Percentiles rank a stretch among this genome's conserved stretches.
Evolutionary conservation across 1,140 invertebrate genomes (phyloP).

Genomic region (Papilio dardanus): DNA sequence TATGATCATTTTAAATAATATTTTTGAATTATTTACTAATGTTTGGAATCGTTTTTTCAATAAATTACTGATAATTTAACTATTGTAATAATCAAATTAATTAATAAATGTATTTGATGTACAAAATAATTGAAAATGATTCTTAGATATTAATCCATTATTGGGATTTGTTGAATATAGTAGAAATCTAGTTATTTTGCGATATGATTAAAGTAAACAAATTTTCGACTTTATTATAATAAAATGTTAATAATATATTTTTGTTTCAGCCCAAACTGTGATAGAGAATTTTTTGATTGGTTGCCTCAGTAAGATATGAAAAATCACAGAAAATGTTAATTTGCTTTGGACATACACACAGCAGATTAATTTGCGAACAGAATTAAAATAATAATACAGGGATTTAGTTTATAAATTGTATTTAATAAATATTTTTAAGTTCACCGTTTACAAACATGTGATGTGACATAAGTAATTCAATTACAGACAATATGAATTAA

Average conservation of each 20-base stretch:
- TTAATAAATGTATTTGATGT: no score
- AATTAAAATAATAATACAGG: conserved; percentile 80
- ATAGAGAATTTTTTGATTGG: conserved; percentile 83
- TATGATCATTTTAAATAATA: conserved; percentile 60
- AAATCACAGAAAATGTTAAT: conserved; percentile 55
- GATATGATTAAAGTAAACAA: no score
- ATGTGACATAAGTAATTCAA: conserved; percentile 71
- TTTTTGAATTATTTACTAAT: no score
- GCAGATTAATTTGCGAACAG: conserved; percentile 76
- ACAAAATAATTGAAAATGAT: no score
- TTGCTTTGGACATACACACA: conserved; percentile 71
- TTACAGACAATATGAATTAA: conserved; percentile 73
- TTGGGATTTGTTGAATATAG: no score
- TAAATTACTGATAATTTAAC: not conserved
- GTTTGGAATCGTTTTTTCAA: no score
- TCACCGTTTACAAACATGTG: conserved; percentile 77
- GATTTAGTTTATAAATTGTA: conserved; percentile 80
- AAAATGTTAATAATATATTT: conserved; percentile 40
- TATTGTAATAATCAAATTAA: not conserved
- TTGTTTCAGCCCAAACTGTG: conserved; percentile 83
- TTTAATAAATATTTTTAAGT: conserved; percentile 79
- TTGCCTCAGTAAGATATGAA: conserved; percentile 80
- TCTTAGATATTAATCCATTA: no score
- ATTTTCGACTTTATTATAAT: conserved; percentile 29
- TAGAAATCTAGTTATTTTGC: no score